Base-by-base conservation (phyloP, 2,888 invertebrate species). In the Eumacrocentrus americanus region DNA sequence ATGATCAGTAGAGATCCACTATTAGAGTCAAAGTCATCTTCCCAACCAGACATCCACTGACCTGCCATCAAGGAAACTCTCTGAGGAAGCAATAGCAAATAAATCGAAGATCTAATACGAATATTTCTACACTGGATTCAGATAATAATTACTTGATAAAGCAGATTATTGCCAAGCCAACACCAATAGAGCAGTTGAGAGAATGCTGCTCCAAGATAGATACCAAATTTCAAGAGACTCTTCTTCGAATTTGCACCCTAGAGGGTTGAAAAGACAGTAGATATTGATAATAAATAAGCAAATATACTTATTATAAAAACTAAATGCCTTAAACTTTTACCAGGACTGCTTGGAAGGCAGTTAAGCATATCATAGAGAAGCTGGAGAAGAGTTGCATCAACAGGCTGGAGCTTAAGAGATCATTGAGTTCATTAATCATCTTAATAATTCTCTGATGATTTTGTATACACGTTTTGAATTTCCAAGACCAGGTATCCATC, bases 331-430 rank as follows among this genome's bases (percentile, higher is more conserved):
- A 23, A n/a, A n/a, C 29, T 58, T 60, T 62, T 60, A 73, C 72
- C 62, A 70, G 62, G 46, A 72, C 65, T 1, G 73, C 72, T 65
- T 78, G 77, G 55, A 77, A 78, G 55, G 77, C 73, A 20, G 76
- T 76, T 47, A 78, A 59, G 57, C 78, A 78, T 60, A 78, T 76
- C 55, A 75, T 73, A 44, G 71, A 68, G 40, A 71, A 74, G 42
- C 77, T 77, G n/a, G 71, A 70, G n/a, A 76, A 57, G 44, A 78
- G 66, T 63, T 78, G 78, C 47, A 69, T 67, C 57, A 74, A 64
- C 67, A 73, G 68, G 35, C 69, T 67, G 35, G 66, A 52, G 51
- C 69, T 71, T 35, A 72, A 75, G 7, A 72, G 51, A 2, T 59
- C 57, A 61, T 79, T 77, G 25, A 75, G 58, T 35, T 71, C 66